A percentile compares a stretch with the other conserved stretches of the same genome.
These are phyloP conservation scores for Sylvietta virens DNA, from an alignment of 2,113 vertebrate species.

Conservation along the genomic window DNA sequence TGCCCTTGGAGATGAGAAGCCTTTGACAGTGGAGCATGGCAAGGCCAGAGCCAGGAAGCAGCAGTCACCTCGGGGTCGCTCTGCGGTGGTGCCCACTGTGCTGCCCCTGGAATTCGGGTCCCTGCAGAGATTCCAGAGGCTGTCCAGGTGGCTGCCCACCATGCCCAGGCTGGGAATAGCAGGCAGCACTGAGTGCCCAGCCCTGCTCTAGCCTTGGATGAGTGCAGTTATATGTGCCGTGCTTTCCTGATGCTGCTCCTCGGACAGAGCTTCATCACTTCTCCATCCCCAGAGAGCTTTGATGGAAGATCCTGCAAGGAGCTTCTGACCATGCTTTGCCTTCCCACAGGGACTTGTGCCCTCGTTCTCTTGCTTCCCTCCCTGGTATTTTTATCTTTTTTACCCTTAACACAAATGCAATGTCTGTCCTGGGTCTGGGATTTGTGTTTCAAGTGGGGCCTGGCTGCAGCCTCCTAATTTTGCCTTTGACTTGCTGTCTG, in stretches of 20 bases:
- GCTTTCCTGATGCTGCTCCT: not conserved
- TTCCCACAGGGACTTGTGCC: not conserved
- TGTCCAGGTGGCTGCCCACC: not conserved
- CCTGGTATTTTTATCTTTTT: not conserved
- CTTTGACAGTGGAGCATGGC: not conserved
- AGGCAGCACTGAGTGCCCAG: not conserved
- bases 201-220: not conserved
- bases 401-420: not conserved
- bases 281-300: not conserved
- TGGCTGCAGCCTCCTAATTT: not conserved
- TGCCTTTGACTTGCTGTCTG: not conserved
- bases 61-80: rapidly evolving
- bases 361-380: not conserved
- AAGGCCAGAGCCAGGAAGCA: not conserved
- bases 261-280: not conserved
- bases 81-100: rapidly evolving
- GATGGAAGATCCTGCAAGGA: not conserved
- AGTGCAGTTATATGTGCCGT: rapidly evolving
- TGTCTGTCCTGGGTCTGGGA: not conserved
- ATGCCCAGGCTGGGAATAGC: rapidly evolving
- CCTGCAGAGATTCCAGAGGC: not conserved
- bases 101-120: rapidly evolving
- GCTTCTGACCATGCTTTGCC: not conserved
- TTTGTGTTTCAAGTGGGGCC: not conserved
- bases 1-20: not conserved